Evolutionary conservation across 2,888 invertebrate genomes (phyloP).

Genomic region (Monoplex corrugatus): DNA sequence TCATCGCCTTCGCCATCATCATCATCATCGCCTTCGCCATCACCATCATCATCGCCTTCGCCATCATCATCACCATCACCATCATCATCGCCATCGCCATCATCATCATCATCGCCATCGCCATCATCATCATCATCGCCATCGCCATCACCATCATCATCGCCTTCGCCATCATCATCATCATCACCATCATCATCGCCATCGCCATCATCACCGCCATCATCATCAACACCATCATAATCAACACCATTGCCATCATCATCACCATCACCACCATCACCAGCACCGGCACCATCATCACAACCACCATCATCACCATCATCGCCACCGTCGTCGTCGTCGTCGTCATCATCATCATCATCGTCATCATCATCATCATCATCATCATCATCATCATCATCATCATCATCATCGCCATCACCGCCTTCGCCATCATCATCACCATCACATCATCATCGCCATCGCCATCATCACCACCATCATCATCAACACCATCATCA

Average conservation of each 20-base stretch:
- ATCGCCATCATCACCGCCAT: background rate
- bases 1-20: background rate
- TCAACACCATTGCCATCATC: background rate
- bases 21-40: too few species aligned
- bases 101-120: too few species aligned
- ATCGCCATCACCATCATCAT: background rate
- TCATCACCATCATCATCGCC: background rate
- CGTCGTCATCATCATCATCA: background rate
- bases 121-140: background rate
- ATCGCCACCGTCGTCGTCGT: background rate
- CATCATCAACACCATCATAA: background rate
- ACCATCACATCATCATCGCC: too few species aligned
- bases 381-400: conserved; percentile 2
- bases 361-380: conserved; percentile 9
- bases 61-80: too few species aligned
- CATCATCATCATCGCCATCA: background rate
- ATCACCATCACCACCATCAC: background rate
- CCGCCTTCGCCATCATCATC: too few species aligned
- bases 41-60: too few species aligned
- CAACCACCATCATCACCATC: background rate
- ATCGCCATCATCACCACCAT: too few species aligned
- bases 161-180: background rate
- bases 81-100: too few species aligned
- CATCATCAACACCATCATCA: too few species aligned
- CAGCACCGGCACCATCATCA: background rate